phyloP scores from a whole-genome alignment of 1,140 invertebrate genomes.

The Drosophila tropicalis region DNA sequence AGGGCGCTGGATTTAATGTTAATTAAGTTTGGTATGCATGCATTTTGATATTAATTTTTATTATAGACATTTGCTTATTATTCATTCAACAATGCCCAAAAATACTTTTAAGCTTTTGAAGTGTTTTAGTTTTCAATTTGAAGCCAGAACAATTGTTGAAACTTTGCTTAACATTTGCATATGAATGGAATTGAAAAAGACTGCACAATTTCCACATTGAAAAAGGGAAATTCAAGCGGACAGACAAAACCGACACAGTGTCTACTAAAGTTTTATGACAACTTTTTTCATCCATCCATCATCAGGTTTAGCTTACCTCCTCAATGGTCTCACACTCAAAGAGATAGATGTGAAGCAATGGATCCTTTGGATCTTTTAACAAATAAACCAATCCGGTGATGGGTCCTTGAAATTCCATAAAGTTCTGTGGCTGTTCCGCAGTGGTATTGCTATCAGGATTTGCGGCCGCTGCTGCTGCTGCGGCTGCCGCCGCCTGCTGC shows the following conservation, averaged over 20 bases:
- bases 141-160: conserved; percentile 43
- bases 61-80: conserved; percentile 15
- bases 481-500: conserved; percentile 42
- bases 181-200: conserved; percentile 52
- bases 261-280: conserved; percentile 41
- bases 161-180: conserved; percentile 62
- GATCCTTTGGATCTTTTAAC: conserved; percentile 86
- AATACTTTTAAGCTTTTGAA: conserved; percentile 31
- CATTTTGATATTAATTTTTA: background rate
- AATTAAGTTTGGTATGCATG: background rate
- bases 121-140: conserved; percentile 43
- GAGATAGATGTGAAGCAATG: conserved; percentile 87
- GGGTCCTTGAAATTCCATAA: conserved; percentile 82
- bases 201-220: conserved; percentile 46
- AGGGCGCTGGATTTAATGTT: background rate
- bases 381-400: conserved; percentile 85
- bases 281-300: conserved; percentile 50
- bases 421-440: conserved; percentile 69
- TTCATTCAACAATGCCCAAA: conserved; percentile 20
- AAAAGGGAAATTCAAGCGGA: conserved; percentile 24
- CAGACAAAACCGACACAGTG: conserved; percentile 39
- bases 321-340: conserved; percentile 85
- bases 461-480: conserved; percentile 46
- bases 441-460: conserved; percentile 18
- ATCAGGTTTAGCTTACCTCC: conserved; percentile 84